Base-by-base conservation (phyloP, 2,888 invertebrate genomes). In the Rosalia funebris region DNA sequence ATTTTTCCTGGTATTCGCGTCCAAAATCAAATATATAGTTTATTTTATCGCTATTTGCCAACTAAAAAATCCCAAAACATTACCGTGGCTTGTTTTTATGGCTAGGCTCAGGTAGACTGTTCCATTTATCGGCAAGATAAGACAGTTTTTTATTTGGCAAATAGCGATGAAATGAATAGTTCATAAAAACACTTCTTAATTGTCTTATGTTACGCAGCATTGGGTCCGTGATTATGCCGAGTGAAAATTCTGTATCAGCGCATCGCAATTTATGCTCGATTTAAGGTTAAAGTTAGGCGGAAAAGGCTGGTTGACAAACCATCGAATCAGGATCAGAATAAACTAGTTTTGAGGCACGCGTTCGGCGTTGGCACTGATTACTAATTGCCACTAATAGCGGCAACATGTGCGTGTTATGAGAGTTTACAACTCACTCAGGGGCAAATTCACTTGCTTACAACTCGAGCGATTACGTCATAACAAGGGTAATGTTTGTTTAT, bases 341-440 rank as follows among this genome's bases (percentile, higher is more conserved):
- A 50, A 50, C 50, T 50, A 50, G 39, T 50, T 50, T 50, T 39
- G 39, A 71, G 73, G 73, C 77, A 77, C 75, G 75, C 72, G 75
- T 19, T 71, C 72, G 65, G 71, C 75, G 74, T 75, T 78, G 77
- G 76, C 78, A 76, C 75, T 75, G 79, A 79, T 79, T 80, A 79
- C 80, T 79, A 80, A 80, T 79, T 79, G 73, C 78, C 76, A 70
- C 77, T 79, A 80, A 79, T 79, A 77, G 74, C 72, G 77, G 77
- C 74, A 75, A 70, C 79, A 79, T 77, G 78, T 79, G 79, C 76
- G 70, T 75, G 74, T 79, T 79, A 79, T 77, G 75, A 77, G 77
- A 78, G 79, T 79, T 79, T 77, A 76, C 77, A 77, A 78, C 76
- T 78, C 74, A 75, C 75, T 78, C 69, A 64, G 65, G 68, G 72